Conservation (phyloP, 1,140 invertebrate species). For the Neotoxoptera formosana region DNA sequence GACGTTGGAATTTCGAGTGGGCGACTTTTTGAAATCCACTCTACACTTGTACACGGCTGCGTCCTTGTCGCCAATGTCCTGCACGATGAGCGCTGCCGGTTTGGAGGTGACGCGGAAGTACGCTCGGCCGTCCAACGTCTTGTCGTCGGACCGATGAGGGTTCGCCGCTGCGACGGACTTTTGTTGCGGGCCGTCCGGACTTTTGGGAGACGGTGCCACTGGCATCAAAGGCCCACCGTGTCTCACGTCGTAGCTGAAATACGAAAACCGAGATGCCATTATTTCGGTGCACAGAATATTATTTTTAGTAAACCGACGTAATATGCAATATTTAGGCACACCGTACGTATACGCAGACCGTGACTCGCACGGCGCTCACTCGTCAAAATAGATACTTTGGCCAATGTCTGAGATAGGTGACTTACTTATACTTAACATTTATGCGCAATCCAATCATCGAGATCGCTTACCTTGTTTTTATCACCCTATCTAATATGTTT, state of each 20-base stretch:
- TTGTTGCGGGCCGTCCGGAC: background rate
- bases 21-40: slow-evolving; percentile 82
- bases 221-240: background rate
- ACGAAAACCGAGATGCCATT: background rate
- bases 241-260: slow-evolving; percentile 38
- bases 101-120: slow-evolving; percentile 67
- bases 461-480: background rate
- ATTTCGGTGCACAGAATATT: background rate
- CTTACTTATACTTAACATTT: background rate
- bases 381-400: background rate
- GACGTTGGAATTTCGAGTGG: slow-evolving; percentile 81
- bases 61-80: slow-evolving; percentile 72
- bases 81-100: slow-evolving; percentile 72
- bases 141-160: slow-evolving; percentile 66
- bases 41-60: slow-evolving; percentile 78
- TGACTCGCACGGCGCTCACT: background rate
- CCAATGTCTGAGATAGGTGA: background rate
- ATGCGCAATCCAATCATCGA: background rate
- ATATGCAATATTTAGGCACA: background rate
- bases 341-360: fast-evolving
- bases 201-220: background rate
- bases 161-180: background rate
- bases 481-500: background rate
- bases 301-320: background rate
- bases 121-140: slow-evolving; percentile 67